Evolutionary conservation across 64 coral and sea anemone species (phyloP).

Genomic region (Montipora foliosa): DNA sequence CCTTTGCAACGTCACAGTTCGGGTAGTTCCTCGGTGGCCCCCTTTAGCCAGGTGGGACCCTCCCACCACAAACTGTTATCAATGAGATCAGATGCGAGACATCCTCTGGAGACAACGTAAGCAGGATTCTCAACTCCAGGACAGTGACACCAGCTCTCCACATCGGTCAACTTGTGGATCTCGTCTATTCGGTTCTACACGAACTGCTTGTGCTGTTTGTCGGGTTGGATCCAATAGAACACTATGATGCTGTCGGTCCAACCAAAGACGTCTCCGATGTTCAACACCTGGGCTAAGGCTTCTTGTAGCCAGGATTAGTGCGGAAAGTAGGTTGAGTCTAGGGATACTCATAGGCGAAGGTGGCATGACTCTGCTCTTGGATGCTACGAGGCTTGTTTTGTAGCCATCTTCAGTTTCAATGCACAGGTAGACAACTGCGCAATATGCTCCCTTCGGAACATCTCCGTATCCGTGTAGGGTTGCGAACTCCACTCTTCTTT

Average conservation of each 20-base stretch:
- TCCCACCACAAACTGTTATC: too few relatives aligned
- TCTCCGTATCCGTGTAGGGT: conserved; percentile 67
- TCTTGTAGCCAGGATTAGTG: neutral
- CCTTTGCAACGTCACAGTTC: too few relatives aligned
- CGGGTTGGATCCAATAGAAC: conserved; percentile 43
- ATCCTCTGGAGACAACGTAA: conserved; percentile 38
- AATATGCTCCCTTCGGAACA: conserved; percentile 54
- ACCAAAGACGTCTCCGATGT: neutral
- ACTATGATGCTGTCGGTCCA: neutral
- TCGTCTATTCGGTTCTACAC: conserved; percentile 58
- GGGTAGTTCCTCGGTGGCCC: too few relatives aligned
- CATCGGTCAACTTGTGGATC: conserved; percentile 47
- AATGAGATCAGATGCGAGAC: neutral
- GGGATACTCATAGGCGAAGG: conserved; percentile 24
- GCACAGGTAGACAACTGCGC: conserved; percentile 62
- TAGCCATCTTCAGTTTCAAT: conserved; percentile 50
- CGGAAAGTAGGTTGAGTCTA: too few relatives aligned
- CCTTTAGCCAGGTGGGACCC: too few relatives aligned
- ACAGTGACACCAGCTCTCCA: conserved; percentile 42
- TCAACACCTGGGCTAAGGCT: neutral
- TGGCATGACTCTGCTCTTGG: conserved; percentile 49
- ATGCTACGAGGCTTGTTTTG: conserved; percentile 44
- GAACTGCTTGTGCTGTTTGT: conserved; percentile 62
- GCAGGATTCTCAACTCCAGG: conserved; percentile 55
- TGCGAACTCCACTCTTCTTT: neutral